Percentiles rank a stretch among this genome's conserved stretches.
Conservation (phyloP, 2,113 vertebrate genomes). For the Nothocercus julius region DNA sequence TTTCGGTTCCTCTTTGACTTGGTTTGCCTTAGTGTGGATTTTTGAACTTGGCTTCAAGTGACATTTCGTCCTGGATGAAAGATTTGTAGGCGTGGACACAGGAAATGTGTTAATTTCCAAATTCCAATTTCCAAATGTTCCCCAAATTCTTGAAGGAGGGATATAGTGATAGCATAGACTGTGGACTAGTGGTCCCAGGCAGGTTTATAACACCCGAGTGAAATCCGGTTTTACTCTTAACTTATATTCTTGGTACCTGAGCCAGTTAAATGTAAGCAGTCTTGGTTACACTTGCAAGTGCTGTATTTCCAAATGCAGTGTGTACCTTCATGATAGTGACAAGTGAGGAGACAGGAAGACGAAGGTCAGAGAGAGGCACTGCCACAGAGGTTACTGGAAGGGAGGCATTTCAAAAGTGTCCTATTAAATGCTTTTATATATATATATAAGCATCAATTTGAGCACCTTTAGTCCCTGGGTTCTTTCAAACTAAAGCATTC, state of each 20-base stretch:
- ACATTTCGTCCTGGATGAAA: not conserved
- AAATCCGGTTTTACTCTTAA: not conserved
- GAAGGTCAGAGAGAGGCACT: not conserved
- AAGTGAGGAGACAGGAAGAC: not conserved
- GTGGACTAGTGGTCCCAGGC: rapidly evolving
- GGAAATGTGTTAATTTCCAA: not conserved
- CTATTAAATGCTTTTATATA: not conserved
- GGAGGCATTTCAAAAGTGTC: not conserved
- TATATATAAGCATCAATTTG: not conserved
- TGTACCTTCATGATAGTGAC: not conserved
- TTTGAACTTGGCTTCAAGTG: not conserved
- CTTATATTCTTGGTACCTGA: not conserved
- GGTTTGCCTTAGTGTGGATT: not conserved
- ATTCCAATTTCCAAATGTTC: too few relatives aligned
- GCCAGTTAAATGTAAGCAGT: not conserved
- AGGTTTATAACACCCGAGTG: not conserved
- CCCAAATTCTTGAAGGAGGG: not conserved
- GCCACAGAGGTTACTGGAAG: not conserved
- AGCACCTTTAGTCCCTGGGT: not conserved
- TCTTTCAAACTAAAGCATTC: not conserved
- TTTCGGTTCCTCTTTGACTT: not conserved
- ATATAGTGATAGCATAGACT: not conserved
- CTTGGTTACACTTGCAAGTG: not conserved
- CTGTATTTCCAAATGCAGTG: not conserved
- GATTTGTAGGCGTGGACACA: not conserved